These are phyloP conservation scores for Philypnodon macrostomus DNA, from an alignment of 2,797 vertebrate genomes.

Conservation along the genomic window DNA sequence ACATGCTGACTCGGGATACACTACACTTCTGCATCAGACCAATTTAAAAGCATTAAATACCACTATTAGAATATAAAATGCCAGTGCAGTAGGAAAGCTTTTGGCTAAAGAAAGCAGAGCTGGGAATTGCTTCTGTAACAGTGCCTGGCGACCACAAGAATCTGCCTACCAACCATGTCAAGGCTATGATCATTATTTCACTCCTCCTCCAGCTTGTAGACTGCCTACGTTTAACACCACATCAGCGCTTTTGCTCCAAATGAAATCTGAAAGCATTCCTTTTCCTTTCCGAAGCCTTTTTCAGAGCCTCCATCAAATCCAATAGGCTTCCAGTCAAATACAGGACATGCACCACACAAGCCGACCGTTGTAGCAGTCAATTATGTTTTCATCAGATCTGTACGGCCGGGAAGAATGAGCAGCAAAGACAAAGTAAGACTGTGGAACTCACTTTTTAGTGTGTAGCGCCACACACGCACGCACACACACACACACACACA, in stretches of 20 bases:
- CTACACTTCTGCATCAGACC: no score
- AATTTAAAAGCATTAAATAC: slow-evolving; percentile 36
- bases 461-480: no score
- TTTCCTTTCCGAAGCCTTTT: slow-evolving; percentile 77
- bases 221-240: slow-evolving; percentile 89
- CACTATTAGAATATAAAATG: slow-evolving; percentile 48
- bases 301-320: slow-evolving; percentile 79
- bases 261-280: slow-evolving; percentile 88
- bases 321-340: slow-evolving; percentile 52
- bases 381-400: slow-evolving; percentile 13
- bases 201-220: slow-evolving; percentile 71
- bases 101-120: slow-evolving; percentile 59
- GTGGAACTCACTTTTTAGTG: background rate
- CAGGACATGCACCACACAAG: slow-evolving; percentile 76
- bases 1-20: no score
- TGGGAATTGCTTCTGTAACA: slow-evolving; percentile 66
- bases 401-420: slow-evolving; percentile 22
- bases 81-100: slow-evolving; percentile 71
- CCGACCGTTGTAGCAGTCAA: slow-evolving; percentile 53
- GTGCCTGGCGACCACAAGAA: slow-evolving; percentile 72
- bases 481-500: no score
- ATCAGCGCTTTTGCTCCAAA: slow-evolving; percentile 84
- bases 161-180: slow-evolving; percentile 71
- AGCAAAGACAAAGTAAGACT: background rate
- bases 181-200: slow-evolving; percentile 68